Base-by-base conservation (phyloP, 2,113 vertebrate species). In the Cynocephalus volans region DNA sequence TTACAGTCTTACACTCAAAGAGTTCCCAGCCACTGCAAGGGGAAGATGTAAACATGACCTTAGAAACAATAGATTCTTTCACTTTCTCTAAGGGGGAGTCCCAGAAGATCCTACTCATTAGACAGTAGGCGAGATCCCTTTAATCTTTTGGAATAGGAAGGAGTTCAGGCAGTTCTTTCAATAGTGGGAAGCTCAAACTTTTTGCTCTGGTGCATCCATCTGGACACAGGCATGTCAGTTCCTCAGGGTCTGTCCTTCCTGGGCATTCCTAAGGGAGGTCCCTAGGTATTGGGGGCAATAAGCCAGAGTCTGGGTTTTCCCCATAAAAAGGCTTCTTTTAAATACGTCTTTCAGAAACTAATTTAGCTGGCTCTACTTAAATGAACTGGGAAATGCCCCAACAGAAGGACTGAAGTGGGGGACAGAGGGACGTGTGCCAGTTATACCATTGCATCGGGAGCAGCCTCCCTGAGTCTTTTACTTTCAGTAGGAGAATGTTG, bases 341-440 rank as follows among this genome's bases (percentile, higher is more conserved):
- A 97, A 85, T 93, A 86, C 15, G 83, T 72, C 52, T 93, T 97
- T 91, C 62, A 93, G 83, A 96, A 97, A 90, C 70, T 73, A 95
- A 88, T 96, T 95, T 93, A 89, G 45, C 82, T 94, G 73, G 67
- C 79, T 96, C 81, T 69, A 95, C 52, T 87, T 84, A 96, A 94
- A 80, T 93, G 83, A 96, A 91, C 33, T 89, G 60, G 92, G 69
- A 95, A 96, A 87, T 82, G 69, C 93, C 83, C 83, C 73, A 96
- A 67, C 15, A 70, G 95, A 96, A 93, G 31, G 84, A 41, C 73
- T 80, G 64, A 79, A 67, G 56, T 65, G 41, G 19, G 23, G 48
- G 33, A 41, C 31, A 69, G 77, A 64, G 54, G 54, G 56, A 88
- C 0, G 2, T 85, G 72, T 54, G 54, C 60, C 77, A 64, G 41